Conservation (phyloP, 2,113 vertebrate genomes). For the Micromys minutus region DNA sequence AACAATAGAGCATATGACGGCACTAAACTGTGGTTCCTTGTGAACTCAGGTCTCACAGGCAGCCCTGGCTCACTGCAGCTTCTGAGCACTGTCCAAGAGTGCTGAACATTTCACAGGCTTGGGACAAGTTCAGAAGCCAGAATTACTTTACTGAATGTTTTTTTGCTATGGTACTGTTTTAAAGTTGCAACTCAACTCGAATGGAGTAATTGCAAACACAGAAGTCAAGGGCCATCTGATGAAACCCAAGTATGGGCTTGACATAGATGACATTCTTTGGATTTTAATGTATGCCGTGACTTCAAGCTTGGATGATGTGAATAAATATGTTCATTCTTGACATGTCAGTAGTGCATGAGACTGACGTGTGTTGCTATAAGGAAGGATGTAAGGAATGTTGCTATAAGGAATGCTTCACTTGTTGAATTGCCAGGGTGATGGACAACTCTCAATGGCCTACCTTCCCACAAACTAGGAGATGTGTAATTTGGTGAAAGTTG, state of each 20-base stretch:
- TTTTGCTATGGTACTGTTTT: neutral
- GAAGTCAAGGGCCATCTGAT: neutral
- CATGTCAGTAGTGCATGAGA: neutral
- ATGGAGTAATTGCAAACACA: neutral
- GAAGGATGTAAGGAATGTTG: too few relatives aligned
- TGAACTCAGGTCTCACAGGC: neutral
- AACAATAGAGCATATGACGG: too few relatives aligned
- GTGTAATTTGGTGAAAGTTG: constrained; percentile 27
- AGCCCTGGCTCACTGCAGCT: neutral
- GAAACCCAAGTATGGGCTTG: neutral
- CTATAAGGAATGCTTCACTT: neutral
- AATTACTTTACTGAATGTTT: neutral
- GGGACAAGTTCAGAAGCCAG: neutral
- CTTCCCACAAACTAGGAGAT: neutral
- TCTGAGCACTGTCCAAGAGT: neutral
- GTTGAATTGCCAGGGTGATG: neutral
- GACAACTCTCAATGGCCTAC: neutral
- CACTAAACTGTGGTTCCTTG: neutral
- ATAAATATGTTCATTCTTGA: neutral
- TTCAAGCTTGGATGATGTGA: neutral
- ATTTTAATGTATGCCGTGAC: neutral
- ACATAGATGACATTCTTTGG: neutral
- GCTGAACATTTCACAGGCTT: neutral
- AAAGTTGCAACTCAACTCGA: neutral
- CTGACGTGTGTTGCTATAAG: too few relatives aligned